These are phyloP conservation scores for Albula goreensis DNA, from an alignment of 2,113 vertebrate genomes.

Conservation along the genomic window DNA sequence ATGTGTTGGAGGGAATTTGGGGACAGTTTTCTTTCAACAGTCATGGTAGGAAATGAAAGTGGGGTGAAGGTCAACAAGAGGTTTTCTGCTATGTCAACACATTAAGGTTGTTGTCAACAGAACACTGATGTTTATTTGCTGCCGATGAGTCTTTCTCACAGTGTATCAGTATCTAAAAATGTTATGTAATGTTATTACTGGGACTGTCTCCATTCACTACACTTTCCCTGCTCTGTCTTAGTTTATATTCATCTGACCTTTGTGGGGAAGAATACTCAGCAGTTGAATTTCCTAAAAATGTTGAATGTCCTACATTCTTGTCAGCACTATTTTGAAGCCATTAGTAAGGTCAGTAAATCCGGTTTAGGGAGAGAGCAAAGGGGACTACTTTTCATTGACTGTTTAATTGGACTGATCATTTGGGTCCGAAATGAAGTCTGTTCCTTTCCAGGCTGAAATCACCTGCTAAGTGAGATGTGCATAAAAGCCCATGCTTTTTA, in stretches of 20 bases:
- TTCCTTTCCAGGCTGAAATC: not conserved
- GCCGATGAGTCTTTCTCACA: not conserved
- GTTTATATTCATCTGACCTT: not conserved
- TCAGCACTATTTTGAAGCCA: not conserved
- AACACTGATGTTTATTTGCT: not conserved
- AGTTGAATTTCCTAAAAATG: not conserved
- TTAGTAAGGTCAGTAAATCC: not conserved
- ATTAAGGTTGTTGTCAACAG: not conserved
- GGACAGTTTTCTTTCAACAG: slow-evolving; percentile 22
- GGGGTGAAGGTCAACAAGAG: not conserved
- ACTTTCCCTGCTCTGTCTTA: not conserved
- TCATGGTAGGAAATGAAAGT: not conserved
- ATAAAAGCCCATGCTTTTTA: not conserved
- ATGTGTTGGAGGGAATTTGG: slow-evolving; percentile 45
- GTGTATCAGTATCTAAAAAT: not conserved
- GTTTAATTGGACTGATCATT: not conserved
- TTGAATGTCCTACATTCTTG: not conserved
- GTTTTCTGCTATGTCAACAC: not conserved
- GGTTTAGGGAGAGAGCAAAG: not conserved
- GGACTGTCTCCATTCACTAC: not conserved
- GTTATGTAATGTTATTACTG: not conserved
- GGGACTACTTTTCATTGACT: not conserved
- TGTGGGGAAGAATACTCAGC: not conserved
- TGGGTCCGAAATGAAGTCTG: slow-evolving; percentile 7
- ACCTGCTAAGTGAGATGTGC: not conserved